Conservation (phyloP, 2,113 vertebrate genomes). For the Salminus brasiliensis region DNA sequence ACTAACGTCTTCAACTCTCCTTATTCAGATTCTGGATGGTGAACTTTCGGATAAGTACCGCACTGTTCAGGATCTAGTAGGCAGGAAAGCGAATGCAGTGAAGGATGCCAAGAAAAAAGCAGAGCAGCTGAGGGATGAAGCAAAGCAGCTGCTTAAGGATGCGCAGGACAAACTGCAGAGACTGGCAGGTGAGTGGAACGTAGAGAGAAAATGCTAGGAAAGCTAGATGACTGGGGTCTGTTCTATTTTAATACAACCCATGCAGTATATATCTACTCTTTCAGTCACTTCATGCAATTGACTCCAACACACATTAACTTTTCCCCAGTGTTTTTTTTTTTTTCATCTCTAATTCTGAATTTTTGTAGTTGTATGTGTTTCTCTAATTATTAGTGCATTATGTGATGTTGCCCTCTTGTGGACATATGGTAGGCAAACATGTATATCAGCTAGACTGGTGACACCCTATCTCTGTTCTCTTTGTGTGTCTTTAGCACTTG, state of each 20-base stretch:
- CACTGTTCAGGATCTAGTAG: slow-evolving; percentile 84
- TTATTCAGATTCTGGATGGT: slow-evolving; percentile 84
- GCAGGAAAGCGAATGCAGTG: slow-evolving; percentile 83
- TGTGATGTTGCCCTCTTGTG: neutral
- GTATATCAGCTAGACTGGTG: neutral
- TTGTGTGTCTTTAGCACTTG: slow-evolving; percentile 78
- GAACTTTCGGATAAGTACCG: slow-evolving; percentile 86
- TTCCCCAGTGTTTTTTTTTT: no score
- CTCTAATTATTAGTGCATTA: neutral
- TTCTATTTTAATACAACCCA: neutral
- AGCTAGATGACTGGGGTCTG: neutral
- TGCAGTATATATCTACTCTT: no score
- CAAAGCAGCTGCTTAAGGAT: slow-evolving; percentile 81
- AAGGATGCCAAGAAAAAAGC: slow-evolving; percentile 85
- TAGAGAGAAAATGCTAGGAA: neutral
- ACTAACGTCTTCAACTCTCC: slow-evolving; percentile 15
- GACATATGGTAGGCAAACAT: neutral
- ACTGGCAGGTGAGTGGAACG: slow-evolving; percentile 80
- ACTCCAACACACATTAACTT: no score
- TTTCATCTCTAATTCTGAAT: no score
- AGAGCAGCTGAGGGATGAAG: slow-evolving; percentile 86
- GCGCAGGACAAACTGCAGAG: slow-evolving; percentile 87
- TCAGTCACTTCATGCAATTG: neutral
- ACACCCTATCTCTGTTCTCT: neutral
- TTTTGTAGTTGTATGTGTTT: no score